Conservation (phyloP, 2,797 vertebrate genomes). For the Pangasius mekongensis region DNA sequence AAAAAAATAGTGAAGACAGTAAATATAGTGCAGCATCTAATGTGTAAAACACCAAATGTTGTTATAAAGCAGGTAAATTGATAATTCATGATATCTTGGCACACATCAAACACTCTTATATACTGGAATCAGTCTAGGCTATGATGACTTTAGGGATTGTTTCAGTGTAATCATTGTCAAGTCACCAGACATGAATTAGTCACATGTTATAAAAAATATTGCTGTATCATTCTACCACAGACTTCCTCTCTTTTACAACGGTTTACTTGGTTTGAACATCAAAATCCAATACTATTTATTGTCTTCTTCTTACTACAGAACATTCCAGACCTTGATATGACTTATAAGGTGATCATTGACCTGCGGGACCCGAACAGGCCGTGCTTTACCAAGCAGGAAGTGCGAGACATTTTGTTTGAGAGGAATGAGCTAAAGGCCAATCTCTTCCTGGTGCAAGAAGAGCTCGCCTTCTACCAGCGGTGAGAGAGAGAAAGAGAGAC, state of each 20-base stretch:
- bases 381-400: conserved; percentile 88
- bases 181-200: conserved; percentile 3
- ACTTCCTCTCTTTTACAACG: neutral
- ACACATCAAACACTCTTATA: neutral
- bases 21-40: neutral
- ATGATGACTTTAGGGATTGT: neutral
- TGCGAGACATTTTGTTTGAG: conserved; percentile 91
- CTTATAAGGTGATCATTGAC: conserved; percentile 62
- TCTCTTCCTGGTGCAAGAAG: conserved; percentile 94
- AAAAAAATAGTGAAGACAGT: neutral
- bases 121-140: neutral
- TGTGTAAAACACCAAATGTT: neutral
- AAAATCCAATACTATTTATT: neutral
- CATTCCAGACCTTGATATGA: conserved; percentile 49
- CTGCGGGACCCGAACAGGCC: conserved; percentile 74
- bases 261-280: neutral
- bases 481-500: conserved; percentile 61
- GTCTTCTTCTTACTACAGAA: conserved; percentile 60
- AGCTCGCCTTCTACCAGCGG: conserved; percentile 93
- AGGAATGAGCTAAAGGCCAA: conserved; percentile 95
- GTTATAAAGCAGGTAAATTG: neutral
- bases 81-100: neutral
- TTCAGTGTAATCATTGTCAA: conserved; percentile 5
- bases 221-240: neutral
- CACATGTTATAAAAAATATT: conserved; percentile 10